Evolutionary conservation across 23 tunicate species (phyloP), one percentile per base, ranked within the genome.

Genomic region (Ciona savignyi): DNA sequence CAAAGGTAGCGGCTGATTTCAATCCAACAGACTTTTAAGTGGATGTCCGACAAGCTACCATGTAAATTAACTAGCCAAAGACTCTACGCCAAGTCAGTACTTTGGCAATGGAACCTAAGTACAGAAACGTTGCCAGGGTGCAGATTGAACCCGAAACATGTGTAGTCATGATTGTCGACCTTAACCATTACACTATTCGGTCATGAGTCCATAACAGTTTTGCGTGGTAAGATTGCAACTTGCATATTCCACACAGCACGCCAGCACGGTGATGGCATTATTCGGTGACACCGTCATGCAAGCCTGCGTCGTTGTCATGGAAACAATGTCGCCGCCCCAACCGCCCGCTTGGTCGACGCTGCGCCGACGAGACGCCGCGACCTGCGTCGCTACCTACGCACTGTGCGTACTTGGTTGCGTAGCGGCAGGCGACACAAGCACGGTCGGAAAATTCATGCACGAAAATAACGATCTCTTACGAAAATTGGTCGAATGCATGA

Each of bases 271-370:
- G 4, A 81, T 88, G 87, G 25, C 80, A 3, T 4, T 34, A 32
- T 62, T 71, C 30, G 96, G 96, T 29, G 87, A 74, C 56, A 67
- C 76, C 1, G 78, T 88, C 23, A 77, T 81, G 81, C 96, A 88
- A 73, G 86, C 87, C 1, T 88, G 96, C 61, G 73, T 51, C 26
- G 48, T 82, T 26, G 75, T 66, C 23, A 60, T 82, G 25, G 87
- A 82, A 65, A 63, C 87, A 2, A 67, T 62, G 1, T 32, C 80
- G 1, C 35, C 34, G 11, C 75, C 73, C 28, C 65, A 23, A 9
- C 63, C 73, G 1, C 21, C 66, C 4, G 30, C 72, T n/a, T 20
- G 30, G 63, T 20, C 75, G 23, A 32, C 51, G 21, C 30, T 78
- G 20, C 67, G 56, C 3, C 2, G 21, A 32, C 31, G 75, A 27